Conservation (phyloP, 1,140 invertebrate genomes). For the Microplitis mediator region DNA sequence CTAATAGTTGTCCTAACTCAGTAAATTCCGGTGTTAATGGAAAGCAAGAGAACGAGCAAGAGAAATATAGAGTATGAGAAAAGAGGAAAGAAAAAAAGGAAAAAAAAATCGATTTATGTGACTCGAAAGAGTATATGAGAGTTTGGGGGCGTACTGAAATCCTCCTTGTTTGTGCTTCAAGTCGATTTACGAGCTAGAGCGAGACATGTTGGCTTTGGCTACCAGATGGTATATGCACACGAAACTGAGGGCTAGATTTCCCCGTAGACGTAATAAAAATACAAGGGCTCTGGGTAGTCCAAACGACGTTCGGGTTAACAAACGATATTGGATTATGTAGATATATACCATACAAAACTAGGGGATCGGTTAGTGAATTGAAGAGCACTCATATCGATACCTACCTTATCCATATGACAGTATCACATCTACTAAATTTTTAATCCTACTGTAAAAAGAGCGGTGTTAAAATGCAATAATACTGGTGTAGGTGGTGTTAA, state of each 20-base stretch:
- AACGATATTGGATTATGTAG: constrained; percentile 42
- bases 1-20: constrained; percentile 10
- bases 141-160: constrained; percentile 20
- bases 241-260: constrained; percentile 45
- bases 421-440: background rate
- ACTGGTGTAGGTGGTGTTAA: too few relatives aligned
- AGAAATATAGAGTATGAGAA: background rate
- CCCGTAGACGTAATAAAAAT: constrained; percentile 54
- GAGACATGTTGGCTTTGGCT: constrained; percentile 35
- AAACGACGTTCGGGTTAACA: constrained; percentile 39
- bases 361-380: constrained; percentile 4
- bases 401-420: background rate
- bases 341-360: constrained; percentile 6
- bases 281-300: constrained; percentile 22
- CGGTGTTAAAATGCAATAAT: too few relatives aligned
- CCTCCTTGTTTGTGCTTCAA: constrained; percentile 24
- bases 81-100: background rate
- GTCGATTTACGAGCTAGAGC: constrained; percentile 29
- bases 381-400: background rate
- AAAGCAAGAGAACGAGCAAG: background rate
- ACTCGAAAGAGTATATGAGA: constrained; percentile 13
- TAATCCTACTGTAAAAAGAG: too few relatives aligned
- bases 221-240: constrained; percentile 46
- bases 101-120: constrained; percentile 19
- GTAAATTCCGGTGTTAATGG: constrained; percentile 17